phyloP scores from a whole-genome alignment of 2,888 invertebrate species.

The Empis livida region DNA sequence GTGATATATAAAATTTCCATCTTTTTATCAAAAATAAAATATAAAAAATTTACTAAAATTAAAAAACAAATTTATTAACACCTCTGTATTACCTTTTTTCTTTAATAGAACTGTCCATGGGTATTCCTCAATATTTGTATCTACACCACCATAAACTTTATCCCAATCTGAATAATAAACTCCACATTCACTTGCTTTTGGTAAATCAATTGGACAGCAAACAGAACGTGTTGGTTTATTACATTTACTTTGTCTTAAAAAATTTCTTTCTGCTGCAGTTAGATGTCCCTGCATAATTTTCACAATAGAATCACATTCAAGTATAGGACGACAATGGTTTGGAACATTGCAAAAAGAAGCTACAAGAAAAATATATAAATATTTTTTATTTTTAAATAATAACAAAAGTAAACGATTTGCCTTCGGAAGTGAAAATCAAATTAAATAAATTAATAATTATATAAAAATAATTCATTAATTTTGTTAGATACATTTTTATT shows the following conservation, averaged over 20 bases:
- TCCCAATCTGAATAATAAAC: conserved; percentile 22
- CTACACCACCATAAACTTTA: conserved; percentile 33
- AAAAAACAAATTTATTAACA: neutral
- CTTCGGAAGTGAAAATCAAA: no score
- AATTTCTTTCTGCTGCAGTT: no score
- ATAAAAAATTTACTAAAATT: neutral
- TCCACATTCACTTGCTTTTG: neutral
- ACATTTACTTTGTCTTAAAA: neutral
- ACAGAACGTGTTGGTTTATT: neutral
- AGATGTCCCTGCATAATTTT: neutral
- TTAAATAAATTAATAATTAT: no score
- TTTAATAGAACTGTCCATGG: conserved; percentile 43
- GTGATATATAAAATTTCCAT: no score
- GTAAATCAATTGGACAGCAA: neutral
- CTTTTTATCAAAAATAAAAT: neutral
- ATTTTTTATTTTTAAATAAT: neutral
- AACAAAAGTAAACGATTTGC: no score
- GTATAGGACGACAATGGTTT: no score
- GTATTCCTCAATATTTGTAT: conserved; percentile 39
- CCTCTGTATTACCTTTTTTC: neutral
- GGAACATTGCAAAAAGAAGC: neutral
- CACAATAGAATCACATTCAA: no score
- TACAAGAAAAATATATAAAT: neutral
- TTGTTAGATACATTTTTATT: no score
- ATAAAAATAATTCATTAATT: no score